Evolutionary conservation across 1,140 invertebrate species (phyloP).

Genomic region (Ceratoteleas bidentatus): DNA sequence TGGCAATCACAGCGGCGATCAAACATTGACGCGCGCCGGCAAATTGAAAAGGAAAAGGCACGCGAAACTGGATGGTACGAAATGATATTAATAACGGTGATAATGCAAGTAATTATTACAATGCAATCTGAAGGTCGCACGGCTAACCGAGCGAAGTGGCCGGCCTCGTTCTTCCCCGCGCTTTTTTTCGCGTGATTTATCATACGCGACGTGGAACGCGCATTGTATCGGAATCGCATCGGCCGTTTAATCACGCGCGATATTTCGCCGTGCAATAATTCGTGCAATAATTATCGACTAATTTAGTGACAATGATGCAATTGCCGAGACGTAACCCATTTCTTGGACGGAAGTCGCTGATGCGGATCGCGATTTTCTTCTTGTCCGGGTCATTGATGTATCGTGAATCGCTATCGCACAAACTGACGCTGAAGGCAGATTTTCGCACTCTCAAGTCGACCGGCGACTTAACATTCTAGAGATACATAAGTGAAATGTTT

Average conservation of each 20-base stretch:
- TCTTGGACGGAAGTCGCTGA: constrained; percentile 34
- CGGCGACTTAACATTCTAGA: too few relatives aligned
- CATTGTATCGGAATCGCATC: constrained; percentile 53
- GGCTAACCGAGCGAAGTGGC: constrained; percentile 24
- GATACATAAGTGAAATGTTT: too few relatives aligned
- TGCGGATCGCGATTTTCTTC: constrained; percentile 45
- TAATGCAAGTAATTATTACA: constrained; percentile 52
- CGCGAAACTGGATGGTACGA: too few relatives aligned
- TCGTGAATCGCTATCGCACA: constrained; percentile 14
- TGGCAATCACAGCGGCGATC: constrained; percentile 26
- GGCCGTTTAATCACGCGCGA: constrained; percentile 50
- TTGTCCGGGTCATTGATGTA: constrained; percentile 45
- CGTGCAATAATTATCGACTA: constrained; percentile 50
- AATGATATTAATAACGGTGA: too few relatives aligned
- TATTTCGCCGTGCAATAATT: constrained; percentile 54
- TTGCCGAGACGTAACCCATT: constrained; percentile 34
- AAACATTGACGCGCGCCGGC: constrained; percentile 35
- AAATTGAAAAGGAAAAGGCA: constrained; percentile 18
- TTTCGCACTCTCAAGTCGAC: constrained; percentile 9
- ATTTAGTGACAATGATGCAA: constrained; percentile 56
- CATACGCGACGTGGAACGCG: constrained; percentile 35
- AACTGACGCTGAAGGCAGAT: constrained; percentile 35
- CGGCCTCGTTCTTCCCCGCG: too few relatives aligned
- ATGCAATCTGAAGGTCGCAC: constrained; percentile 41
- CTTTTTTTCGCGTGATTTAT: constrained; percentile 48